Evolutionary conservation across 53 echinoderm and acorn worm genomes (phyloP), one percentile per base, ranked within the genome.

Genomic region (Luidia sarsii): DNA sequence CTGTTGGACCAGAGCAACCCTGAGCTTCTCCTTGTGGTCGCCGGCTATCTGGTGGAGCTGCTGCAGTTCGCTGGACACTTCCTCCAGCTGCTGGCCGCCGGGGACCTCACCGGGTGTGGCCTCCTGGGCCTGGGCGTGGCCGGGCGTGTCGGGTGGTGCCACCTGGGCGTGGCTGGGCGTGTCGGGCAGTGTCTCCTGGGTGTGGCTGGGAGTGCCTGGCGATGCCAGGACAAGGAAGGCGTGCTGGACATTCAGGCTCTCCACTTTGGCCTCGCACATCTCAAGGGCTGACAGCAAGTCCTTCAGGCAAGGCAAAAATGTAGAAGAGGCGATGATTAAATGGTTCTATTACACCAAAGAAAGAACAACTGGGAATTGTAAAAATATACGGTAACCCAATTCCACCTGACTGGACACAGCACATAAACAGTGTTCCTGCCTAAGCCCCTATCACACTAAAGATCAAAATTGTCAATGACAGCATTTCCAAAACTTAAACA

Each of bases 1-100:
- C 99, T 99, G 94, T 70, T 94, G 93, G 9, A 89, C 38, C 27
- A 99, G 81, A 60, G 94, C 83, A 31, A 90, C 82, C 61, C 82
- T 56, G 14, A 99, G 85, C 24, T 94, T 73, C 29, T 99, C 86
- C 64, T 82, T 89, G 63, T 99, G 91, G 23, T 91, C 91, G 50
- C 75, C 51, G 31, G 86, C 89, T 38, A 93, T 91, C 57, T 84
- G 88, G 48, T 80, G 81, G 31, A 99, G 73, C 79, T 87, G 81
- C 18, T 89, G 69, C 32, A 99, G 70, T 8, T 94, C 89, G 14
- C 66, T 79, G 48, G 81, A 71, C 2, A 99, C 59, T 22, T 87
- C 65, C 11, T 45, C 33, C 70, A 93, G 70, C 37, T 87, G 74
- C 64, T 94, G 94, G 51, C 91, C 87, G 24, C 33, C 39, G 2